Base-by-base conservation (phyloP, 2,797 vertebrate species). In the Sebastiscus albofasciatus region DNA sequence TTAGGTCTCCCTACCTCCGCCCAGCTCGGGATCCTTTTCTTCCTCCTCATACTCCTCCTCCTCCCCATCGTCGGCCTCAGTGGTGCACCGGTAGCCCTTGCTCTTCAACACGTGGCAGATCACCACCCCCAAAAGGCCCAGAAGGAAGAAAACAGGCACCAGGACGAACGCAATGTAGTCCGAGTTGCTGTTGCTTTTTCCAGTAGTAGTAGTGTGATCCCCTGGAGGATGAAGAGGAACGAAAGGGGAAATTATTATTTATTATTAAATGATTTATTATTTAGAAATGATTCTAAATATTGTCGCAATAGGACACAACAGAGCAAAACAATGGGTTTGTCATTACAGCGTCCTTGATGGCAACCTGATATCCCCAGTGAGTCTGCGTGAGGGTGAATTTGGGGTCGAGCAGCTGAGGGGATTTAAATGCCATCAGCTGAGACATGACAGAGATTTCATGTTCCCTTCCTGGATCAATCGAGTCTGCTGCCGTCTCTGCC, bases 41-140 rank as follows among this genome's bases (percentile, higher is more conserved):
- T 71, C 72, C 55, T 76, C 73, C 66, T 80, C 22, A 7, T 79
- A 61, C 2, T 87, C 76, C 18, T 79, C 76, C 18, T 79, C 85
- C 1, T 89, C 84, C 0, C 86, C 90, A 62, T 96, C 90, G 61
- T 97, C 96, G 0, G 96, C 93, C 72, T 98, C 96, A 0, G 98
- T 99, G 34, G 97, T 99, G 93, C 98, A 99, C 14, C 98, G 97
- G 88, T 99, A 99, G 66, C 98, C 98, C 86, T 97, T 99, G 82
- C 94, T 98, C 95, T 98, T 97, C 72, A 99, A 92, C 64, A 99
- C 82, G 67, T 99, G 98, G 86, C 98, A 99, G 95, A 99, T 97
- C 33, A 99, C 91, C 74, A 99, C 96, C 0, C 98, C 98, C 24
- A 97, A 79, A 46, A 99, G 96, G 49, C 98, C 98, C 91, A 98